phyloP scores from a whole-genome alignment of 2,113 vertebrate genomes.

The Phylloscopus trochiloides region DNA sequence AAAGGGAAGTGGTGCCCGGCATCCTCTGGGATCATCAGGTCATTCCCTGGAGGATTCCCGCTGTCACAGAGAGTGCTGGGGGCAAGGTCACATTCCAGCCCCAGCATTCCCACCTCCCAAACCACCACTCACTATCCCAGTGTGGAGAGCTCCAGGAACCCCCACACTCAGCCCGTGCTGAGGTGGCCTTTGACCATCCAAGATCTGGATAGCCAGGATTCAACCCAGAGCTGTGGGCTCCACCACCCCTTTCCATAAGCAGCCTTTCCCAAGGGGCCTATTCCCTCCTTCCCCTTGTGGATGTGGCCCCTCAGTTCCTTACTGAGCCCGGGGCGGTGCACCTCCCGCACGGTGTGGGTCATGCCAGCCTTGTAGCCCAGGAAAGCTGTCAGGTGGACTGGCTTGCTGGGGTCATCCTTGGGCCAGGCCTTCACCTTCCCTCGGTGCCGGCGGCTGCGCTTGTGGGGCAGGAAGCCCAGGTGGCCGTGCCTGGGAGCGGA shows the following conservation, averaged over 20 bases:
- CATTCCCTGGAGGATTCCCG: rapidly evolving
- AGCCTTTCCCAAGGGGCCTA: not conserved
- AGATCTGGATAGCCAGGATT: not conserved
- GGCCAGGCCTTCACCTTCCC: constrained; percentile 84
- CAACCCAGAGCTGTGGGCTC: not conserved
- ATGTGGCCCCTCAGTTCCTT: constrained; percentile 13
- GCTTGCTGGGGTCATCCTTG: constrained; percentile 77
- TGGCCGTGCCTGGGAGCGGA: constrained; percentile 82
- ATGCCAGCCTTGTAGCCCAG: constrained; percentile 85
- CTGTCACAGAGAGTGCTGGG: rapidly evolving
- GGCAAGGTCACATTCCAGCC: not conserved
- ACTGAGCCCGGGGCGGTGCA: constrained; percentile 79
- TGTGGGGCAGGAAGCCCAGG: constrained; percentile 80
- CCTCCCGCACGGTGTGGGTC: constrained; percentile 79
- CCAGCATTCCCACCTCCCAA: not conserved
- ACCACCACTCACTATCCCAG: not conserved
- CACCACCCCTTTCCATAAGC: not conserved
- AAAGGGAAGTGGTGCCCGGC: not conserved
- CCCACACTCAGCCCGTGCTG: too few relatives aligned
- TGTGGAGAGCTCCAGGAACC: not conserved
- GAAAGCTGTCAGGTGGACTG: constrained; percentile 80
- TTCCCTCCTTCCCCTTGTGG: not conserved
- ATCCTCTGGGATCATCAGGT: not conserved
- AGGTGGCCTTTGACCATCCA: not conserved
- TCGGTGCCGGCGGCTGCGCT: constrained; percentile 76